A percentile compares a stretch with the other conserved stretches of the same genome.
These are phyloP conservation scores for Microcebus lehilahytsara DNA, from an alignment of 2,113 vertebrate species.

Conservation along the genomic window DNA sequence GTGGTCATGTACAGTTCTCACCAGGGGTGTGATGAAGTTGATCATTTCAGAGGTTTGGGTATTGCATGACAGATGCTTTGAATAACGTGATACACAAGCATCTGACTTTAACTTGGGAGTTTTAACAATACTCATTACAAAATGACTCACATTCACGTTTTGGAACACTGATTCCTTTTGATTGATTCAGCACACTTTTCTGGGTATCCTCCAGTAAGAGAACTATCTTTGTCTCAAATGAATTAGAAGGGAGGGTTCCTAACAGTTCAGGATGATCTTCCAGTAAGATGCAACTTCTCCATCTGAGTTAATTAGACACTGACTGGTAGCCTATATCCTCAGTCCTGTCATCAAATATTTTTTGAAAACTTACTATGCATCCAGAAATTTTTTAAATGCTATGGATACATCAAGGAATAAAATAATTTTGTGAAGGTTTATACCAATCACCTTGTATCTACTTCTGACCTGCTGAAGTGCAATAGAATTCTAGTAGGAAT, in stretches of 20 bases:
- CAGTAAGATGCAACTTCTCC: neutral
- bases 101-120: neutral
- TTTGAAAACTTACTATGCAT: neutral
- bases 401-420: neutral
- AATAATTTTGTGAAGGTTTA: neutral
- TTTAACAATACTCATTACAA: neutral
- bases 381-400: neutral
- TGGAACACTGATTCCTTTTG: neutral
- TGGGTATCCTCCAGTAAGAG: neutral
- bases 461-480: neutral
- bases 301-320: neutral
- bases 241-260: neutral
- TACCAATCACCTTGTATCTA: neutral
- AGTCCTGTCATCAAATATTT: neutral
- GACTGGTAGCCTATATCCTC: neutral
- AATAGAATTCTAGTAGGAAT: neutral
- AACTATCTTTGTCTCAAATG: neutral
- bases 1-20: neutral
- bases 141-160: neutral
- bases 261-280: neutral
- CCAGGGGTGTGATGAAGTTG: neutral
- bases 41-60: neutral
- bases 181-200: neutral
- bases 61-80: neutral
- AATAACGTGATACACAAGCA: neutral